phyloP scores from a whole-genome alignment of 2,888 invertebrate genomes.

The Craniophora ligustri region DNA sequence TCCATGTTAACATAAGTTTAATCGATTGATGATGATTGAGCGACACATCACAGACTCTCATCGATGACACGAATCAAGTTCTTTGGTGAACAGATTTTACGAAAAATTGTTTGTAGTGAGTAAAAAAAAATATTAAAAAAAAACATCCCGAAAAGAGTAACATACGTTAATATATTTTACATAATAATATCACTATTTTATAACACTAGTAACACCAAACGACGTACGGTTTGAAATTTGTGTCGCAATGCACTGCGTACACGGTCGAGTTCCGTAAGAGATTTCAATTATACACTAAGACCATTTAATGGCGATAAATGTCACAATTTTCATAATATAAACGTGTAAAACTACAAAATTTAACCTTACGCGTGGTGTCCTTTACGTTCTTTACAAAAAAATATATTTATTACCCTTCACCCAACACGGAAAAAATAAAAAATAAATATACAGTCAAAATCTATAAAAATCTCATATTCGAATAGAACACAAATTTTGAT shows the following conservation, averaged over 20 bases:
- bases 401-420: conserved; percentile 37
- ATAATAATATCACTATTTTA: conserved; percentile 80
- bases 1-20: conserved; percentile 53
- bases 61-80: conserved; percentile 41
- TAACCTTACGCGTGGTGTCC: conserved; percentile 20
- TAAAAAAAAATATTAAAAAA: conserved; percentile 27
- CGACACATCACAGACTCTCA: conserved; percentile 31
- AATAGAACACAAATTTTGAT: conserved; percentile 27
- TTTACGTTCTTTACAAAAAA: conserved; percentile 16
- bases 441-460: conserved; percentile 11
- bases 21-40: conserved; percentile 48
- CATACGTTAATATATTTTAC: conserved; percentile 70
- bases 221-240: conserved; percentile 44
- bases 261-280: conserved; percentile 69
- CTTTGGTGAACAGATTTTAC: conserved; percentile 49
- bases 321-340: conserved; percentile 35
- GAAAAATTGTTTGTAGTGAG: conserved; percentile 28
- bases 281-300: conserved; percentile 28
- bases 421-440: conserved; percentile 21
- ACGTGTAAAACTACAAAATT: conserved; percentile 41
- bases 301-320: conserved; percentile 49
- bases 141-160: conserved; percentile 55
- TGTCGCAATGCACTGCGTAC: conserved; percentile 58
- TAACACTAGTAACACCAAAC: conserved; percentile 68
- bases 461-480: conserved; percentile 22